Base-by-base conservation (phyloP, 2,113 vertebrate species). In the Tonatia bakeri region DNA sequence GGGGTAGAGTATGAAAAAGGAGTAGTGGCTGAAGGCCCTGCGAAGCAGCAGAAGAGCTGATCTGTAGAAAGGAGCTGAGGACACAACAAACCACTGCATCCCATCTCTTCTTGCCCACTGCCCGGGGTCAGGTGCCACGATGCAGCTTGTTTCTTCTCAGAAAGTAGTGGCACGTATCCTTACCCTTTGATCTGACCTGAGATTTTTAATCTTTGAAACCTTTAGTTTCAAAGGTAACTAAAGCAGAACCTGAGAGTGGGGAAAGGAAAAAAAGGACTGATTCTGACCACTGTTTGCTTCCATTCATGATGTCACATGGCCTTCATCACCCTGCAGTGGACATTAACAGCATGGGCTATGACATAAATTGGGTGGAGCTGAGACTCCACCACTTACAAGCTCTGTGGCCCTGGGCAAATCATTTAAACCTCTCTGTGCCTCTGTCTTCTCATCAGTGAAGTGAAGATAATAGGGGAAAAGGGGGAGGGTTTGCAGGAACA, bases 91-190 rank as follows among this genome's bases (percentile, higher is more conserved):
- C 45, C 47, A 24, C 28, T 4, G 40, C 73, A 36, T 36, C n/a
- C 7, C 2, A 5, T 3, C 16, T 17, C 50, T 36, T 24, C 15
- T 5, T 33, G 11, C 26, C 79, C 72, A 36, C 52, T 38, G 12
- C 31, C 54, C 0, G 3, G 82, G 50, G 33, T 36, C 3, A 1
- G 24, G 38, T 0, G 0, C 36, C 22, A 33, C 0, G 2, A 72
- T 3, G 26, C 10, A n/a, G 3, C 36, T 61, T 19, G 0, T 19
- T 93, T 82, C 43, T 79, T 85, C 33, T 80, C 6, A 0, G 61
- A 14, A 28, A 7, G 16, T 10, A 17, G 2, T 17, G 3, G 26
- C 10, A 43, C 0, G 0, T 33, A 33, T 1, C 36, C 10, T 33
- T 43, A 59, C 14, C 3, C 4, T 24, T 7, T 33, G 13, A 33